phyloP scores from a whole-genome alignment of 1,140 invertebrate genomes.

The Brachionus manjavacas region DNA sequence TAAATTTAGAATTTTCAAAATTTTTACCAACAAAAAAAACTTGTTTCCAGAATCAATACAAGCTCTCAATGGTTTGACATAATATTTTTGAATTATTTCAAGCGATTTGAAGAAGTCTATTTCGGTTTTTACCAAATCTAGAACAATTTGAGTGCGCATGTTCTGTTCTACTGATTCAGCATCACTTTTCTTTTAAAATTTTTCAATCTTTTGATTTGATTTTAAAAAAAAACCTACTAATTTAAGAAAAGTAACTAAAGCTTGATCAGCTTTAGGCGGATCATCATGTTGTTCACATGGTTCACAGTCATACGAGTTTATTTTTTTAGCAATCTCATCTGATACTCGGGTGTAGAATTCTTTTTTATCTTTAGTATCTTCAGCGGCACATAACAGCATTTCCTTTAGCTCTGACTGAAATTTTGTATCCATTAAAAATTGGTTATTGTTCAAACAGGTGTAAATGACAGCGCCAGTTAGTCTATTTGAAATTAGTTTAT shows the following conservation, averaged over 20 bases:
- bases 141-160: conserved; percentile 2
- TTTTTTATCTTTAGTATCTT: neutral
- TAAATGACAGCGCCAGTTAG: neutral
- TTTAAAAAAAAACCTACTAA: neutral
- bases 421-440: neutral
- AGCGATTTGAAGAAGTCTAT: conserved; percentile 16
- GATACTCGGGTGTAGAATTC: neutral
- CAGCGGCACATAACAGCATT: neutral
- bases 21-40: neutral
- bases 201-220: neutral
- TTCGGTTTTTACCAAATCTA: conserved; percentile 26
- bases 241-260: neutral
- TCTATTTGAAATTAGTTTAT: neutral
- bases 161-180: conserved; percentile 8
- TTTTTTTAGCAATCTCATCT: neutral
- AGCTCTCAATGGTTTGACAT: conserved; percentile 19
- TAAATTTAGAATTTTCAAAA: neutral
- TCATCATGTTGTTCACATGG: neutral
- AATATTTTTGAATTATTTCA: conserved; percentile 29
- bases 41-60: neutral
- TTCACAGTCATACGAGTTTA: neutral
- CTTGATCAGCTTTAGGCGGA: neutral
- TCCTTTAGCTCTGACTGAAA: neutral
- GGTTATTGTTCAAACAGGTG: neutral
- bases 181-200: neutral